These are phyloP conservation scores for Carcinoscorpius rotundicauda DNA, from an alignment of 1,140 invertebrate genomes.

Conservation along the genomic window DNA sequence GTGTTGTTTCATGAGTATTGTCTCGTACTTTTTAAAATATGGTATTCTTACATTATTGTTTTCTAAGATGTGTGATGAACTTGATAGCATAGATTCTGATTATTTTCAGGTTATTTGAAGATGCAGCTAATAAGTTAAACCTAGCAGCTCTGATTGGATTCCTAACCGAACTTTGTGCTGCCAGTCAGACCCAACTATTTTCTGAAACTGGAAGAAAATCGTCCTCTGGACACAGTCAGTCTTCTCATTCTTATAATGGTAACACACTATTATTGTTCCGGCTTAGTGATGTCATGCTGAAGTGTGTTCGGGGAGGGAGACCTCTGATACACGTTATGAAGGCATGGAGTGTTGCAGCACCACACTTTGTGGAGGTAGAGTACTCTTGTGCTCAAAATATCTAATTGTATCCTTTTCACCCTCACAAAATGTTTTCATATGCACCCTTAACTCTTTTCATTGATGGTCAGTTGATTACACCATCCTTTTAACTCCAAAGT, in stretches of 20 bases:
- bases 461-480: too few relatives aligned
- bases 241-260: slow-evolving; percentile 23
- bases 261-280: slow-evolving; percentile 52
- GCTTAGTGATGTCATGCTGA: slow-evolving; percentile 72
- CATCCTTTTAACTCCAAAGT: too few relatives aligned
- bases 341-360: slow-evolving; percentile 75
- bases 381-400: too few relatives aligned
- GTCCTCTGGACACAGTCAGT: slow-evolving; percentile 13
- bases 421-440: too few relatives aligned
- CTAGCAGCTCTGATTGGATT: slow-evolving; percentile 68
- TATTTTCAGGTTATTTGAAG: slow-evolving; percentile 43
- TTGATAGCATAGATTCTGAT: neutral
- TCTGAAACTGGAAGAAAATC: slow-evolving; percentile 21
- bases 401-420: too few relatives aligned
- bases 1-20: too few relatives aligned
- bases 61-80: too few relatives aligned
- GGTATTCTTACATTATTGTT: too few relatives aligned
- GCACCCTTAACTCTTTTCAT: too few relatives aligned
- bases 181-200: slow-evolving; percentile 63
- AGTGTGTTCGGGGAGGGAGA: slow-evolving; percentile 68
- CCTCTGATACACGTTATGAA: slow-evolving; percentile 81
- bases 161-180: slow-evolving; percentile 60
- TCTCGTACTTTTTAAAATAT: too few relatives aligned
- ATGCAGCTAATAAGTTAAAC: slow-evolving; percentile 75
- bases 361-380: slow-evolving; percentile 76